These are phyloP conservation scores for Harpagoxenus sublaevis DNA, from an alignment of 2,888 invertebrate genomes.

Conservation along the genomic window DNA sequence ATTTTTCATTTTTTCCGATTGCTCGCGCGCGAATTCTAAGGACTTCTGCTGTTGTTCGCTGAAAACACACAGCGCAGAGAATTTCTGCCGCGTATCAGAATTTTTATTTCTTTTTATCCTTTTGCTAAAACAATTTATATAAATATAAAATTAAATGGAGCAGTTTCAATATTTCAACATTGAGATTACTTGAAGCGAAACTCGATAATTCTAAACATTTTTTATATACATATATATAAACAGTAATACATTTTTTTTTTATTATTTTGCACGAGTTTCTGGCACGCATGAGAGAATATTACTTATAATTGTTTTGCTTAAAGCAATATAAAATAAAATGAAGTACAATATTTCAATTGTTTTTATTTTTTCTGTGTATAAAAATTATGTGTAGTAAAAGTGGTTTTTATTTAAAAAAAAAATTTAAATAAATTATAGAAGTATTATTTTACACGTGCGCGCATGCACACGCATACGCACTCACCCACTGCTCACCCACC, in stretches of 20 bases:
- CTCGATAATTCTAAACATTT: not conserved
- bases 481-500: too few relatives aligned
- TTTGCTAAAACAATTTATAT: not conserved
- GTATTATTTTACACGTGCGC: too few relatives aligned
- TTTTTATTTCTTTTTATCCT: not conserved
- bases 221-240: not conserved
- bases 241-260: too few relatives aligned
- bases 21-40: slow-evolving; percentile 33
- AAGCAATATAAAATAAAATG: not conserved
- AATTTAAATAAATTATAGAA: too few relatives aligned
- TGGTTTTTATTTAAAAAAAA: too few relatives aligned
- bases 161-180: not conserved
- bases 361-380: not conserved
- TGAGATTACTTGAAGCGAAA: not conserved
- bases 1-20: not conserved
- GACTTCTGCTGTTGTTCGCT: slow-evolving; percentile 31
- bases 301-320: not conserved
- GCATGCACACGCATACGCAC: too few relatives aligned
- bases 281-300: not conserved
- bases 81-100: slow-evolving; percentile 40
- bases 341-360: not conserved
- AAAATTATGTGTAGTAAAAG: too few relatives aligned
- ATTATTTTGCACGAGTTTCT: not conserved
- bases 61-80: slow-evolving; percentile 47
- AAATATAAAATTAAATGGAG: not conserved